These are phyloP conservation scores for Sitta europaea DNA, from an alignment of 2,113 vertebrate genomes.

Conservation along the genomic window DNA sequence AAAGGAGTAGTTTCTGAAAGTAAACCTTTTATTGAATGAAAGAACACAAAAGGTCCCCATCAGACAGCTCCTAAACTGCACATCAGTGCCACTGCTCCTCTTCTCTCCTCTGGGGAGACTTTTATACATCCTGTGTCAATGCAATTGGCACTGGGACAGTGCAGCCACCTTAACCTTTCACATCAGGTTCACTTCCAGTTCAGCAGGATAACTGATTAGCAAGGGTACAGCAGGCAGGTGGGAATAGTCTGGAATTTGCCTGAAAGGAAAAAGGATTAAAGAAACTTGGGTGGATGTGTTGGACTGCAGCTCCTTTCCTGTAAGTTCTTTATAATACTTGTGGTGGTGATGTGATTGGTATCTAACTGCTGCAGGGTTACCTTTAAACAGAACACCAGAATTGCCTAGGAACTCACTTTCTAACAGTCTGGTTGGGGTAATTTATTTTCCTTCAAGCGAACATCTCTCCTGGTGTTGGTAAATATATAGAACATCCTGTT, in stretches of 20 bases:
- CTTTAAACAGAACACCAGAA: background rate
- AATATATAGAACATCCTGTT: background rate
- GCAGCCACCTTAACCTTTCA: constrained; percentile 5
- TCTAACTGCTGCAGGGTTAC: constrained; percentile 48
- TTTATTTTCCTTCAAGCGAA: background rate
- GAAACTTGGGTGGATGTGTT: constrained; percentile 35
- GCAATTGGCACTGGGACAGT: background rate
- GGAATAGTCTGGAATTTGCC: constrained; percentile 79
- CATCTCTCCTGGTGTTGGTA: background rate
- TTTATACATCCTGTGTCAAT: background rate
- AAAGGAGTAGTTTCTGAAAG: background rate
- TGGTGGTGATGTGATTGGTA: constrained; percentile 45
- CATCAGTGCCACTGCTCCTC: no score
- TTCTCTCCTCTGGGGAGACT: background rate
- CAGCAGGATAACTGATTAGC: constrained; percentile 45
- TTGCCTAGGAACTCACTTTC: background rate
- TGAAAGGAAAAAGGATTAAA: constrained; percentile 77
- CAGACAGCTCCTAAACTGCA: background rate
- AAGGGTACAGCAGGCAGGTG: constrained; percentile 36
- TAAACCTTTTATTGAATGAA: background rate
- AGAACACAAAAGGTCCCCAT: background rate
- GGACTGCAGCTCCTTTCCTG: constrained; percentile 65
- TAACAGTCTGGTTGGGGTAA: constrained; percentile 48
- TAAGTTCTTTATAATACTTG: background rate
- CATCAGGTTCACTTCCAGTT: constrained; percentile 57